These are phyloP conservation scores for Lithophane socia DNA, from an alignment of 2,888 invertebrate genomes.

Conservation along the genomic window DNA sequence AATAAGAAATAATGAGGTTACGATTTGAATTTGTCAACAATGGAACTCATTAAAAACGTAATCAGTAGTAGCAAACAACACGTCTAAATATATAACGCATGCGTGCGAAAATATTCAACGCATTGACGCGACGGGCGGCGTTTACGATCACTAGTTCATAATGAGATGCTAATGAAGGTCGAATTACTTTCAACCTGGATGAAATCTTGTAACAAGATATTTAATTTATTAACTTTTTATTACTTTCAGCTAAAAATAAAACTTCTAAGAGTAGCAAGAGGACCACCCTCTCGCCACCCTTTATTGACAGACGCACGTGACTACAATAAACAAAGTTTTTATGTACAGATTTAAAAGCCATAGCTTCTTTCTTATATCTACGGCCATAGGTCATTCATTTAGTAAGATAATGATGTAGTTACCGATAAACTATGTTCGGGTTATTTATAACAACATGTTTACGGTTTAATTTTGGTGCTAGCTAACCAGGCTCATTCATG, in stretches of 20 bases:
- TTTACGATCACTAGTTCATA: slow-evolving; percentile 18
- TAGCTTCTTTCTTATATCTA: too few species aligned
- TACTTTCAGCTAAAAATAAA: slow-evolving; percentile 10
- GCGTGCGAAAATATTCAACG: slow-evolving; percentile 21
- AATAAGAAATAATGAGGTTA: slow-evolving; percentile 44
- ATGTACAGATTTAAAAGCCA: slow-evolving; percentile 44
- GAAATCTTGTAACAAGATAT: slow-evolving; percentile 9
- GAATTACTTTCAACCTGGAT: background rate
- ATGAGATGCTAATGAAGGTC: slow-evolving; percentile 33
- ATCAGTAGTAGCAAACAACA: slow-evolving; percentile 39
- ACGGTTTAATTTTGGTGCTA: slow-evolving; percentile 69
- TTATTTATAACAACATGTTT: slow-evolving; percentile 80
- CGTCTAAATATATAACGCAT: slow-evolving; percentile 2
- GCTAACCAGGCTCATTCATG: slow-evolving; percentile 66
- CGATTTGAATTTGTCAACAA: slow-evolving; percentile 42
- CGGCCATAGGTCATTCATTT: slow-evolving; percentile 63
- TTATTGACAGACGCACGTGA: slow-evolving; percentile 32
- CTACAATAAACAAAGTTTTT: slow-evolving; percentile 54
- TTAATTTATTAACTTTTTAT: slow-evolving; percentile 39
- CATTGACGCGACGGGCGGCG: background rate
- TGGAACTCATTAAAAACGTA: slow-evolving; percentile 48
- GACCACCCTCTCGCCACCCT: background rate
- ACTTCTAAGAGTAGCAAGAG: background rate
- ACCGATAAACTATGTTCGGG: slow-evolving; percentile 75
- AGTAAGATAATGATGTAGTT: slow-evolving; percentile 61